Evolutionary conservation across 2,888 invertebrate species (phyloP).

Genomic region (Macrostomum cliftonense): DNA sequence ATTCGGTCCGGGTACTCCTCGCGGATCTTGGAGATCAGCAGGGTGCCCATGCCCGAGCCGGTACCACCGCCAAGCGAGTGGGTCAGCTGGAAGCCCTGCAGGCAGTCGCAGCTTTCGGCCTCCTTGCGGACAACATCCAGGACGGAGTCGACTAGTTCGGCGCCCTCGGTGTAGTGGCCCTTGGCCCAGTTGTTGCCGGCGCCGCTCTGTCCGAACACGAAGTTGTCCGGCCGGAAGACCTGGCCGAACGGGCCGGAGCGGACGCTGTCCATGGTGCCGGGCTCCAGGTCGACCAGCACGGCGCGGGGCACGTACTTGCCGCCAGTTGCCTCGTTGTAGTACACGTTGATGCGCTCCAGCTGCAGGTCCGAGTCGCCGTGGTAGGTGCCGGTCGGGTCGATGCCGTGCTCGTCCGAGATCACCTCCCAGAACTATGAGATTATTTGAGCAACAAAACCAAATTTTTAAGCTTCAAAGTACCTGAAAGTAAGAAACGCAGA

Average conservation of each 20-base stretch:
- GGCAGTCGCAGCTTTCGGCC: conserved; percentile 69
- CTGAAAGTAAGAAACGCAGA: too few relatives aligned
- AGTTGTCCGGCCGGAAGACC: conserved; percentile 83
- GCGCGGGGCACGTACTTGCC: conserved; percentile 84
- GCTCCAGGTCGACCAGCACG: conserved; percentile 77
- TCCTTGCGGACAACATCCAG: conserved; percentile 44
- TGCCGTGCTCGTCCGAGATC: too few relatives aligned
- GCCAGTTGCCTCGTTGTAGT: conserved; percentile 68
- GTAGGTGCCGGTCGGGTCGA: conserved; percentile 71
- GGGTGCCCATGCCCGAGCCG: conserved; percentile 27
- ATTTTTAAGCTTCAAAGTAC: too few relatives aligned
- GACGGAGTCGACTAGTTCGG: conserved; percentile 9
- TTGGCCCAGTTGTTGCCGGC: not conserved
- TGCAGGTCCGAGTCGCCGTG: conserved; percentile 24
- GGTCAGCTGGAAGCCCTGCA: conserved; percentile 45
- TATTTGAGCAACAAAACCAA: too few relatives aligned
- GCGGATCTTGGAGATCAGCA: not conserved
- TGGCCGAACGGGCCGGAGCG: conserved; percentile 79
- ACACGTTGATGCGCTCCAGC: conserved; percentile 47
- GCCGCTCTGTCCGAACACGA: conserved; percentile 49
- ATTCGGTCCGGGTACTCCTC: conserved; percentile 42
- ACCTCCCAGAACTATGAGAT: too few relatives aligned
- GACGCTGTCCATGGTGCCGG: conserved; percentile 90
- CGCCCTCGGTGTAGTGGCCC: conserved; percentile 38
- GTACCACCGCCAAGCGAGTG: conserved; percentile 66